Conservation (phyloP, 2,888 invertebrate species). For the Leucophora obtusa region DNA sequence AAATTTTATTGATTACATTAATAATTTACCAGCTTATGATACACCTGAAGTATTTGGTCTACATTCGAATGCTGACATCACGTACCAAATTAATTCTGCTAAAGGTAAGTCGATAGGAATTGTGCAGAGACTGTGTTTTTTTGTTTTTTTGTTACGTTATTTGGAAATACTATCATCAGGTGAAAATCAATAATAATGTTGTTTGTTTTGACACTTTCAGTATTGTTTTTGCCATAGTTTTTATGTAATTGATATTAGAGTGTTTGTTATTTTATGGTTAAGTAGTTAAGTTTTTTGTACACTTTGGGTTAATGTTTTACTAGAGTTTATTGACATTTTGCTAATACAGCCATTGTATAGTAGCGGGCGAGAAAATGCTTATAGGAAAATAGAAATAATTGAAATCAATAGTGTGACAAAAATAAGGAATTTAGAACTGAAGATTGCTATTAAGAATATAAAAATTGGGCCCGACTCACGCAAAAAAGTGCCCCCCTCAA, state of each 20-base stretch:
- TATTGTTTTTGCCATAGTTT: background rate
- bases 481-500: too few species aligned
- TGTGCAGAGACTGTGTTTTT: background rate
- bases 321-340: conserved; percentile 24
- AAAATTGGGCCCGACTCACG: too few species aligned
- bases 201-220: conserved; percentile 27
- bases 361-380: background rate
- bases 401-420: too few species aligned
- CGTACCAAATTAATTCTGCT: conserved; percentile 97
- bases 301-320: background rate
- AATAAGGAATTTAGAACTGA: too few species aligned
- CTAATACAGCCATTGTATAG: background rate
- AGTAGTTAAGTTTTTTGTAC: background rate
- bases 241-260: conserved; percentile 23
- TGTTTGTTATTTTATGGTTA: background rate
- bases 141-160: background rate
- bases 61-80: conserved; percentile 97
- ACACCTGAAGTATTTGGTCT: conserved; percentile 98
- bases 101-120: conserved; percentile 82
- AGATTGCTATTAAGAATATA: too few species aligned
- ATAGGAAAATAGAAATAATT: too few species aligned
- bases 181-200: conserved; percentile 21
- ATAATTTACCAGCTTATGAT: conserved; percentile 89
- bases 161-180: background rate
- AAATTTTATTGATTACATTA: conserved; percentile 92